These are phyloP conservation scores for Chorisops tibialis DNA, from an alignment of 2,888 invertebrate genomes.

Conservation along the genomic window DNA sequence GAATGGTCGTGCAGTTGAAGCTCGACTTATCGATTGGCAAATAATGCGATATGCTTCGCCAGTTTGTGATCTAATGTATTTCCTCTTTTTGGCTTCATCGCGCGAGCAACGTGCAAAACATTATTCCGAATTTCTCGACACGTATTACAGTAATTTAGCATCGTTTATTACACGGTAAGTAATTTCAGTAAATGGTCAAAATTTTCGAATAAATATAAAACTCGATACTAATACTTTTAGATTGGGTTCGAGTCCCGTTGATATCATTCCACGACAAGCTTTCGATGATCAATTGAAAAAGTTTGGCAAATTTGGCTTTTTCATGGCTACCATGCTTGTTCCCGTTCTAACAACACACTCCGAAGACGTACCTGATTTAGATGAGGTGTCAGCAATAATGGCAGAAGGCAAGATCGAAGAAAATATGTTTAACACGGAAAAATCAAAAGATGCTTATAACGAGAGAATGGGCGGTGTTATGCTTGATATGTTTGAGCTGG, in stretches of 20 bases:
- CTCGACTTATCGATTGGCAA: constrained; percentile 47
- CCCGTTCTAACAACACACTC: constrained; percentile 42
- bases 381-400: constrained; percentile 41
- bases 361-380: constrained; percentile 44
- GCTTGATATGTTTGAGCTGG: constrained; percentile 40
- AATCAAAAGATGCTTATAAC: constrained; percentile 33
- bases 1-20: constrained; percentile 36
- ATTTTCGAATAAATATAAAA: neutral
- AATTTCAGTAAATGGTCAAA: neutral
- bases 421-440: constrained; percentile 20
- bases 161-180: constrained; percentile 40
- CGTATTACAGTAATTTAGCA: constrained; percentile 40
- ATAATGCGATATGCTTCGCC: constrained; percentile 46
- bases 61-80: constrained; percentile 44
- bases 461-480: constrained; percentile 43
- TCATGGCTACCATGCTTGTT: constrained; percentile 44
- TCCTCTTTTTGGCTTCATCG: constrained; percentile 43
- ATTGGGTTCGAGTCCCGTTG: constrained; percentile 39
- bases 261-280: constrained; percentile 39
- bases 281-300: constrained; percentile 41
- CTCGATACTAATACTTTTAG: constrained; percentile 35
- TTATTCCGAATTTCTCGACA: constrained; percentile 39
- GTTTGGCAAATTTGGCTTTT: constrained; percentile 42
- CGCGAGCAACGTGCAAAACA: constrained; percentile 39
- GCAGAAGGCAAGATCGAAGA: constrained; percentile 38